Base-by-base conservation (phyloP, 2,113 vertebrate species). In the Urocynchramus pylzowi region DNA sequence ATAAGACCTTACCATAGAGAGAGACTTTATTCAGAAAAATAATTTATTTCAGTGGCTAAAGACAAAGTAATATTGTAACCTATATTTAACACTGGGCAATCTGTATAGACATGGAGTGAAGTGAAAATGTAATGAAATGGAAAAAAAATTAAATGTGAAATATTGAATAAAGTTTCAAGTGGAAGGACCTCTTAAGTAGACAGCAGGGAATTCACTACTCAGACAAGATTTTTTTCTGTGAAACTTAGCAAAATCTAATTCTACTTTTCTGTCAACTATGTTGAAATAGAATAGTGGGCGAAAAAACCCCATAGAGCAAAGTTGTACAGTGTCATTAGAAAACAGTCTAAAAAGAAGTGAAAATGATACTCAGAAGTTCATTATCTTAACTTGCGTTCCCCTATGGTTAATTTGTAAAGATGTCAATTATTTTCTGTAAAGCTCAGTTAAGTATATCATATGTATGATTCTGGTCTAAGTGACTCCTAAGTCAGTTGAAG, bases 221-320 rank as follows among this genome's bases (percentile, higher is more conserved):
- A 27, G n/a, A 24, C 33, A 81, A 69, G 35, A 4, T 52, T 49
- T 75, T 85, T 33, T 57, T 37, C 18, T 39, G 13, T 30, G 49
- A 84, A 84, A 84, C 8, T n/a, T 37, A 41, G 11, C 16, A 80
- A 91, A 91, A 78, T 35, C 6, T 74, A 33, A 74, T 69, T 91
- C 50, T 77, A 31, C 19, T 70, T 67, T 47, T 59, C 37, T 44
- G 42, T 61, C 13, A 65, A 33, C 8, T 73, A 42, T 42, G 39
- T 10, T 76, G 71, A 52, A 89, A 60, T 16, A 56, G 14, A 89
- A 56, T 10, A 52, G 20, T 17, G 12, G 22, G 19, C 2, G 64
- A 60, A 79, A 82, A 56, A 12, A 0, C 0, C 0, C 3, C 1
- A 1, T 1, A 33, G 26, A 85, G 6, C 2, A 39, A 60, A 89